These are phyloP conservation scores for Lordiphosa mommai DNA, from an alignment of 1,140 invertebrate genomes.

Conservation along the genomic window DNA sequence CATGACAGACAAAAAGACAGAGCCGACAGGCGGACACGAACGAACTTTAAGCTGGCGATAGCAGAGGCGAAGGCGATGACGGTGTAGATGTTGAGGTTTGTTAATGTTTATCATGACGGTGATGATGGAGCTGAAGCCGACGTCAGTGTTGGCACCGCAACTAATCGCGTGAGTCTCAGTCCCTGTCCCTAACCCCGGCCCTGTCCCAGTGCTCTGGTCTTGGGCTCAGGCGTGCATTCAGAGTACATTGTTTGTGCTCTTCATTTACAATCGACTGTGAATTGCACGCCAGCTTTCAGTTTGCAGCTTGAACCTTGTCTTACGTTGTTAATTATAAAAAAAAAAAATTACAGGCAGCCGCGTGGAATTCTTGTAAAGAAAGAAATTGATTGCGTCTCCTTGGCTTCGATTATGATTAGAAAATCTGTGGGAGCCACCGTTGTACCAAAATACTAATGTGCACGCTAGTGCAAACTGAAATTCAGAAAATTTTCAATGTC, in stretches of 20 bases:
- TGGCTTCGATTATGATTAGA: conserved; percentile 35
- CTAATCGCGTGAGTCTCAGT: conserved; percentile 61
- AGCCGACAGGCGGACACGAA: conserved; percentile 28
- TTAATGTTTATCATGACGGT: conserved; percentile 66
- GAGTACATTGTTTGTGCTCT: conserved; percentile 58
- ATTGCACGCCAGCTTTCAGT: conserved; percentile 36
- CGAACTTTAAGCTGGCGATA: conserved; percentile 7
- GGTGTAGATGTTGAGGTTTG: conserved; percentile 59
- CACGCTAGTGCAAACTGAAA: not conserved
- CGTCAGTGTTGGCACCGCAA: conserved; percentile 63
- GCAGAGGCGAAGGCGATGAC: conserved; percentile 50
- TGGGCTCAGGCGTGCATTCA: conserved; percentile 14
- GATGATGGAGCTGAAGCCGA: conserved; percentile 47
- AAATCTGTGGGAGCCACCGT: conserved; percentile 22
- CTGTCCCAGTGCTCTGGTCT: conserved; percentile 3
- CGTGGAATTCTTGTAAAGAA: conserved; percentile 47
- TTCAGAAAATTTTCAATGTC: not conserved
- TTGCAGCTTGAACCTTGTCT: conserved; percentile 45
- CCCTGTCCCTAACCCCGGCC: conserved; percentile 27
- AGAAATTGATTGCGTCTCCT: conserved; percentile 35
- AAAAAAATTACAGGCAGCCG: conserved; percentile 25
- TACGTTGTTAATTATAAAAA: conserved; percentile 58
- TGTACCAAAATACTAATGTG: not conserved
- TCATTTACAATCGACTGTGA: conserved; percentile 63
- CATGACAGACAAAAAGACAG: conserved; percentile 46